phyloP scores from a whole-genome alignment of 2,113 vertebrate species.

The Pavo muticus region DNA sequence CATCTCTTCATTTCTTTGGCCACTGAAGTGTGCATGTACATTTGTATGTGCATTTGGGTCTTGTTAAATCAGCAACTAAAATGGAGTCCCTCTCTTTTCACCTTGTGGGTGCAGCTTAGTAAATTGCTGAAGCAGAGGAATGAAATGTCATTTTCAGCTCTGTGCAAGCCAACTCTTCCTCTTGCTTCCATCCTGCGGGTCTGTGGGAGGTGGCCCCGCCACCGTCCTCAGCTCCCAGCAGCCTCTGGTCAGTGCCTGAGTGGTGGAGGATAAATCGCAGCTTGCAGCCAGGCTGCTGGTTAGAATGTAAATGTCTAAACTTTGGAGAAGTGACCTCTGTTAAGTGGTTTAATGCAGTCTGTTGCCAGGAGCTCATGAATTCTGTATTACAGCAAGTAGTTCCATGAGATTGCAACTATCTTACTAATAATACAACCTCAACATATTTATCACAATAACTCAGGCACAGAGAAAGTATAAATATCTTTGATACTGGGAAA shows the following conservation, averaged over 20 bases:
- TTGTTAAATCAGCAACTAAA: neutral
- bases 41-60: neutral
- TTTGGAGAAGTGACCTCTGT: constrained; percentile 69
- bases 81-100: neutral
- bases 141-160: neutral
- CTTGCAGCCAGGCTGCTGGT: constrained; percentile 40
- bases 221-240: neutral
- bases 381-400: constrained; percentile 71
- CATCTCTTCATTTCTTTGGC: neutral
- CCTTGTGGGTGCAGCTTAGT: neutral
- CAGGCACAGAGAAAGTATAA: constrained; percentile 69
- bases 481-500: constrained; percentile 68
- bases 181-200: neutral
- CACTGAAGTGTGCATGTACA: fast-evolving
- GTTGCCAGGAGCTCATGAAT: constrained; percentile 79
- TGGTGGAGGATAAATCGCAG: neutral
- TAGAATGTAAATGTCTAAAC: constrained; percentile 74
- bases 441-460: constrained; percentile 79
- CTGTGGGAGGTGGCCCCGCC: neutral
- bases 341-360: constrained; percentile 74
- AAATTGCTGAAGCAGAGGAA: neutral
- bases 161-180: neutral
- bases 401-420: constrained; percentile 79
- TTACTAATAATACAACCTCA: constrained; percentile 77
- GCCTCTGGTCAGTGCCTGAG: neutral